A percentile compares a stretch with the other conserved stretches of the same genome.
These are phyloP conservation scores for Apostichopus parvimensis DNA, from an alignment of 35 echinoderm and acorn worm species.

Conservation along the genomic window DNA sequence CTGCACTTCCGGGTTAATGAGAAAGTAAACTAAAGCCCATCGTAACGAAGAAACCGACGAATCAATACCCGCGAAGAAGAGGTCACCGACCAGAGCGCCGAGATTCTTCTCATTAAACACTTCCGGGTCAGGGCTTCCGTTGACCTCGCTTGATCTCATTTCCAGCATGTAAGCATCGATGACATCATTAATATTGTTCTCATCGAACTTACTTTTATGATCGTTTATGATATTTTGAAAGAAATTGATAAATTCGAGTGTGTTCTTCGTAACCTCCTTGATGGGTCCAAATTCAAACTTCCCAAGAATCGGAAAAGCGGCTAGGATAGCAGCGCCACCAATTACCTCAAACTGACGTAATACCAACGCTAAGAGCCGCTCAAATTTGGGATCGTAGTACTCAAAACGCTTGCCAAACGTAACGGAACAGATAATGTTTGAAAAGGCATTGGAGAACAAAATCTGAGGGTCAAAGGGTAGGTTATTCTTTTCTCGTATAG, in stretches of 20 bases:
- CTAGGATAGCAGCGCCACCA: background rate
- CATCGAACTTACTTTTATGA: slow-evolving; percentile 13
- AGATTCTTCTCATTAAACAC: slow-evolving; percentile 26
- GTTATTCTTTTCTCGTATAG: slow-evolving; percentile 5
- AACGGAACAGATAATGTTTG: slow-evolving; percentile 68
- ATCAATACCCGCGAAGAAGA: slow-evolving; percentile 86
- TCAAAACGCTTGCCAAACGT: slow-evolving; percentile 70
- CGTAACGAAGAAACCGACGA: slow-evolving; percentile 68
- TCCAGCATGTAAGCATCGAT: slow-evolving; percentile 50
- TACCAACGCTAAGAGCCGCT: slow-evolving; percentile 35
- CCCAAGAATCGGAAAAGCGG: slow-evolving; percentile 35
- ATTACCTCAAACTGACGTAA: slow-evolving; percentile 28
- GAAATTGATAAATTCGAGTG: background rate
- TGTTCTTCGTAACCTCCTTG: slow-evolving; percentile 16
- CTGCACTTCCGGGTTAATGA: slow-evolving; percentile 73
- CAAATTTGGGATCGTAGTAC: slow-evolving; percentile 66
- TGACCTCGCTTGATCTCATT: slow-evolving; percentile 36
- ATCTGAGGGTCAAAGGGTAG: slow-evolving; percentile 48
- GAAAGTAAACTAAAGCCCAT: slow-evolving; percentile 76
- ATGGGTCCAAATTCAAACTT: slow-evolving; percentile 16
- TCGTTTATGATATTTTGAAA: slow-evolving; percentile 50
- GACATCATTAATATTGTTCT: slow-evolving; percentile 38
- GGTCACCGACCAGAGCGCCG: slow-evolving; percentile 48
- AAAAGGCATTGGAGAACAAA: slow-evolving; percentile 63
- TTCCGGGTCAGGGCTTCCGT: slow-evolving; percentile 38